These are phyloP conservation scores for Aphis gossypii DNA, from an alignment of 1,140 invertebrate genomes.

Conservation along the genomic window DNA sequence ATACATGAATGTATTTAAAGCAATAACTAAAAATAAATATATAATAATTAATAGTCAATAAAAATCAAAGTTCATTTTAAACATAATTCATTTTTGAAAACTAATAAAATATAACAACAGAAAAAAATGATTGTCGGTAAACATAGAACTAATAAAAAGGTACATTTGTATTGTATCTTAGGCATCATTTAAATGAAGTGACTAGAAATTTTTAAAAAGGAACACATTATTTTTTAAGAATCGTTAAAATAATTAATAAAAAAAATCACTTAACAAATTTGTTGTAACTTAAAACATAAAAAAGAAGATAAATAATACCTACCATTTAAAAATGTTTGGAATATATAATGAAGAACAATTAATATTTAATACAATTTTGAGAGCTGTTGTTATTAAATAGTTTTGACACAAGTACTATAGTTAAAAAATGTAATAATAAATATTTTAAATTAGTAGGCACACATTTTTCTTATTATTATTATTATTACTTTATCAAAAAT, in stretches of 20 bases:
- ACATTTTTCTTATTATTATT: not conserved
- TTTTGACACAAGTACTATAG: slow-evolving; percentile 18
- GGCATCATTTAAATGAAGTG: slow-evolving; percentile 45
- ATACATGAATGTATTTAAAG: not conserved
- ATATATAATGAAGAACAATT: not conserved
- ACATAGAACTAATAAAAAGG: slow-evolving; percentile 37
- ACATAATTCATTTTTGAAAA: slow-evolving; percentile 22
- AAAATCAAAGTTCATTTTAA: slow-evolving; percentile 15
- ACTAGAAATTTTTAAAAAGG: slow-evolving; percentile 46
- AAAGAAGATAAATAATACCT: not conserved
- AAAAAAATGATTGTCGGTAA: slow-evolving; percentile 39
- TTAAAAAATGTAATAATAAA: not conserved
- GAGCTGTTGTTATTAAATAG: not conserved
- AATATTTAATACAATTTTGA: not conserved
- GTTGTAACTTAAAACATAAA: not conserved
- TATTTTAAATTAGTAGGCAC: slow-evolving; percentile 17
- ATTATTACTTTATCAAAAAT: slow-evolving; percentile 23
- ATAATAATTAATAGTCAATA: slow-evolving; percentile 17
- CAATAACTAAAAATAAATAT: slow-evolving; percentile 32
- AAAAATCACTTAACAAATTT: slow-evolving; percentile 33
- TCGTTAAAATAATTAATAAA: slow-evolving; percentile 22
- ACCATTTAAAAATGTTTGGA: not conserved
- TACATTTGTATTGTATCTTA: slow-evolving; percentile 39
- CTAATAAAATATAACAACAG: slow-evolving; percentile 25
- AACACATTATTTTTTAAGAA: slow-evolving; percentile 32